Evolutionary conservation across 2,797 vertebrate species (phyloP), one percentile per base, ranked within the genome.

Genomic region (Lacerta agilis): DNA sequence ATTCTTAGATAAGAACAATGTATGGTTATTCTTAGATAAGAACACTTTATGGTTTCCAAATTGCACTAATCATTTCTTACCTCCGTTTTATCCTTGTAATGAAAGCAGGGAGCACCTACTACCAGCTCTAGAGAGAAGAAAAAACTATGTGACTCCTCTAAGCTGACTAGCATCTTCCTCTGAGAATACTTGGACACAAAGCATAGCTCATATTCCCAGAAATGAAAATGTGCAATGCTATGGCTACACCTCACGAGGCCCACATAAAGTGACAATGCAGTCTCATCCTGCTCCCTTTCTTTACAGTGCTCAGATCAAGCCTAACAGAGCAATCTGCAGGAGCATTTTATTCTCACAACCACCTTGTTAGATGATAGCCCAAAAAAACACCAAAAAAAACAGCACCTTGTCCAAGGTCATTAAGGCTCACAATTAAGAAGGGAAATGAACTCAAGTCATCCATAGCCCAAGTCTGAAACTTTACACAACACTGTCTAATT

Each of bases 281-380:
- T 15, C 15, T 75, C 71, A 23, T 55, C 6, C 4, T 55, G 29
- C 20, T 41, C 11, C 67, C 72, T 85, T 73, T 41, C 6, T n/a
- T 61, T 9, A 23, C 10, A 55, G 27, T 29, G 36, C 10, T 41
- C 83, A 61, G 13, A 64, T 61, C 29, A 67, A 45, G 64, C 43
- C 3, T 69, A 78, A 79, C 69, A 29, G 7, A 82, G 82, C 90
- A 92, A 92, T 88, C 83, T 93, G 93, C 81, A 88, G 82, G 41
- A 90, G 45, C 58, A 49, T 58, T 27, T 71, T 67, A 55, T 36
- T 45, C 41, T 78, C 27, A 55, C 29, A 72, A 38, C 45, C 71
- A 38, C 10, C 13, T 5, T 20, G 25, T 41, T 67, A 45, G 10
- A 27, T 4, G 55, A 23, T 58, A 64, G 9, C 43, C 41, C 13